These are phyloP conservation scores for Apus apus DNA, from an alignment of 2,113 vertebrate genomes.

Conservation along the genomic window DNA sequence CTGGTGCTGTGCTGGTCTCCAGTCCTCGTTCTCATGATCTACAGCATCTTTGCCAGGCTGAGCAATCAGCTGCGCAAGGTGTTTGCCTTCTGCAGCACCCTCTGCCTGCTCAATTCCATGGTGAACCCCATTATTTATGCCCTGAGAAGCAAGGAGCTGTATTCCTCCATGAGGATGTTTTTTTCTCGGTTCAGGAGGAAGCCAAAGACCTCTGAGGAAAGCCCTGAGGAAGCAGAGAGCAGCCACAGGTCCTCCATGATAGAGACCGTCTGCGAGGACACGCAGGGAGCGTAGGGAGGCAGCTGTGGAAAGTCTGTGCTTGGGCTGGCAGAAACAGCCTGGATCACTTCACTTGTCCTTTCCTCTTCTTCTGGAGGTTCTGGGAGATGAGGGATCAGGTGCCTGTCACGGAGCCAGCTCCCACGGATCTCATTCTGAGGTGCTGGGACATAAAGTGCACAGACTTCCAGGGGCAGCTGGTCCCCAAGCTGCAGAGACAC, in stretches of 20 bases:
- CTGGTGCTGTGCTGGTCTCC: constrained; percentile 89
- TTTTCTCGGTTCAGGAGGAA: constrained; percentile 28
- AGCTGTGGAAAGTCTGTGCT: fast-evolving
- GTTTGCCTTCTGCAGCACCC: constrained; percentile 91
- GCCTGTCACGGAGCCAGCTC: not conserved
- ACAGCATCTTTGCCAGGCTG: constrained; percentile 75
- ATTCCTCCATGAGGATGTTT: constrained; percentile 48
- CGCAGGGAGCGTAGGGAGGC: fast-evolving
- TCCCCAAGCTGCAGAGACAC: not conserved
- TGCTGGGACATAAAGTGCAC: not conserved
- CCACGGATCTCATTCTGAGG: not conserved
- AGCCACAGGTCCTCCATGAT: constrained; percentile 31
- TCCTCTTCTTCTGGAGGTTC: not conserved
- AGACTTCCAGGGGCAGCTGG: not conserved
- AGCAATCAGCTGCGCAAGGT: constrained; percentile 71
- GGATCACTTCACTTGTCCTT: not conserved
- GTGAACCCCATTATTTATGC: constrained; percentile 91
- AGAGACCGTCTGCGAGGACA: not conserved
- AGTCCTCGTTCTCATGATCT: constrained; percentile 81
- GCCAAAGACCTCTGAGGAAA: not conserved
- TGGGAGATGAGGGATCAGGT: not conserved
- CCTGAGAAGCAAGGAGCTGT: constrained; percentile 84
- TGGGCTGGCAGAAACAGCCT: not conserved
- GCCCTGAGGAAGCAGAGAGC: constrained; percentile 51
- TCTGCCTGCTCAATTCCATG: constrained; percentile 90